A percentile compares a stretch with the other conserved stretches of the same genome.
Conservation (phyloP, 2,888 invertebrate species). For the Drosophila colorata region DNA sequence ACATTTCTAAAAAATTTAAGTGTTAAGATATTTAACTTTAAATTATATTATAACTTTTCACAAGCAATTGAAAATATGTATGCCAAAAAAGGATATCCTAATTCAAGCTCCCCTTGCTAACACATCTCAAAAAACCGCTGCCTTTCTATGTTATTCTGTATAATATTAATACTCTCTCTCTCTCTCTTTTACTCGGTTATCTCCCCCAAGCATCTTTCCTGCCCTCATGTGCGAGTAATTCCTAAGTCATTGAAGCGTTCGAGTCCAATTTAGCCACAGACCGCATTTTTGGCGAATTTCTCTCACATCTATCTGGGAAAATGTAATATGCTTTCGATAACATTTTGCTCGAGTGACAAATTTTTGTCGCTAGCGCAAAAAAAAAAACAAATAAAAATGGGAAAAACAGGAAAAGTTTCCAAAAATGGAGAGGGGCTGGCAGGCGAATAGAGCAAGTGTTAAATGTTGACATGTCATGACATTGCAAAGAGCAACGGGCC, state of each 20-base stretch:
- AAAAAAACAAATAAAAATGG: slow-evolving; percentile 10
- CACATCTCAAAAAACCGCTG: background rate
- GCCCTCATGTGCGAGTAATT: slow-evolving; percentile 45
- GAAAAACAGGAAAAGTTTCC: slow-evolving; percentile 50
- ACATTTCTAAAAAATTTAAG: too few relatives aligned
- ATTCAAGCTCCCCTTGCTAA: background rate
- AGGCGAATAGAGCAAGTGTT: slow-evolving; percentile 75
- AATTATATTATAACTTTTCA: too few relatives aligned
- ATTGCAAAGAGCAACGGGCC: slow-evolving; percentile 66
- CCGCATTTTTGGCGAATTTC: slow-evolving; percentile 30
- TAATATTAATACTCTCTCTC: background rate
- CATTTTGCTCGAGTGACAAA: slow-evolving; percentile 75
- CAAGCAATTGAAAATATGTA: background rate
- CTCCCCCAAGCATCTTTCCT: background rate
- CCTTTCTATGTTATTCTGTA: background rate
- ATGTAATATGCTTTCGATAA: slow-evolving; percentile 74
- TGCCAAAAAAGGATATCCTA: background rate
- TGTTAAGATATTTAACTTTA: too few relatives aligned
- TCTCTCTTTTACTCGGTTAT: background rate
- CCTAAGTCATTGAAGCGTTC: slow-evolving; percentile 59
- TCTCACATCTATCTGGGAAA: slow-evolving; percentile 23
- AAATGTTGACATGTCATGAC: slow-evolving; percentile 81
- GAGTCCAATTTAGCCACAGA: slow-evolving; percentile 43
- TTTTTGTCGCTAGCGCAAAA: slow-evolving; percentile 56
- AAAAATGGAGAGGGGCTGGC: slow-evolving; percentile 31